Base-by-base conservation (phyloP, 2,113 vertebrate genomes). In the Tupaia tana region DNA sequence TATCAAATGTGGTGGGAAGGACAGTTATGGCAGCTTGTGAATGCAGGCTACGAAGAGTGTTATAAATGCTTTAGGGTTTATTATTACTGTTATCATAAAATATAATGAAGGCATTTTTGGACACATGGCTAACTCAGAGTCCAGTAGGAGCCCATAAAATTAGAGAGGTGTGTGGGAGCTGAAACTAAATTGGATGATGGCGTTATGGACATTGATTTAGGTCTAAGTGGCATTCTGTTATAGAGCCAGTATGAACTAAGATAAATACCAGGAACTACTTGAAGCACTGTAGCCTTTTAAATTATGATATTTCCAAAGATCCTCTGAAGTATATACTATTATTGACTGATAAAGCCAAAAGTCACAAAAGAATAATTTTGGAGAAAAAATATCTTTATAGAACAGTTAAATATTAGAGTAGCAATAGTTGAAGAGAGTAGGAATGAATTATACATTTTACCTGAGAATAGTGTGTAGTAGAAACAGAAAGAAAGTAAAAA, bases 61-160 rank as follows among this genome's bases (percentile, higher is more conserved):
- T 83, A 71, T 75, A 66, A 56, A 58, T 92, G 5, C 73, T 91
- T 75, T 74, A 56, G 24, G n/a, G 90, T 94, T 92, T 92, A 84
- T 93, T 91, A 90, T 43, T 89, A 80, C 19, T 31, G 34, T 93
- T 84, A 85, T 93, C 75, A 43, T 74, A 85, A 90, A 75, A 71
- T 81, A 24, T n/a, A 94, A 34, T 63, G 69, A 92, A 87, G 61
- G 43, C 56, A 74, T 61, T 84, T 86, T 83, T 83, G 19, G 52
- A 85, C 9, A 61, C 13, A 52, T 34, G 79, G 12, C 10, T 6
- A 95, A 66, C 16, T 2, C 34, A 61, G 69, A 79, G 67, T 81
- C n/a, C 56, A 89, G 63, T 67, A 79, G 29, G 70, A 70, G 4
- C 82, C n/a, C 52, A 89, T 24, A 93, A 83, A 61, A 54, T 70